Percentiles rank a stretch among this genome's conserved stretches.
These are phyloP conservation scores for Phenacoccus solenopsis DNA, from an alignment of 1,140 invertebrate species.

Conservation along the genomic window DNA sequence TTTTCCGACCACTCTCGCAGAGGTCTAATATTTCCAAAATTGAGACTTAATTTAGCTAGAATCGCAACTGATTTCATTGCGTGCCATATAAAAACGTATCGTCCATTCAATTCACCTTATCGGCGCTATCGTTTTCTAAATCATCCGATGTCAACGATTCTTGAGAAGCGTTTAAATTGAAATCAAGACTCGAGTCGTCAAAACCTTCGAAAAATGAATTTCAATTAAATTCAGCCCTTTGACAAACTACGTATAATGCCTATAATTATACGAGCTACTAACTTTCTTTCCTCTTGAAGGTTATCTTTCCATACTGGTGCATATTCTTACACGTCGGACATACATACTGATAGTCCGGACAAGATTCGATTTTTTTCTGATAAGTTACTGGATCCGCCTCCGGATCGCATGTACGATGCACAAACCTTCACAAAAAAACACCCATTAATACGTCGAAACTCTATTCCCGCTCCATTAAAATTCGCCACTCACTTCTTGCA, in stretches of 20 bases:
- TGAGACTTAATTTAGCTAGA: too few relatives aligned
- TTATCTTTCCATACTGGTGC: not conserved
- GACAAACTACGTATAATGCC: too few relatives aligned
- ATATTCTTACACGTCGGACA: conserved; percentile 68
- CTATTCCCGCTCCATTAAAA: not conserved
- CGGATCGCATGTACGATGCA: conserved; percentile 83
- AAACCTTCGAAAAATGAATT: not conserved
- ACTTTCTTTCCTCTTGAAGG: conserved; percentile 36
- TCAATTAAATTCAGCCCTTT: conserved; percentile 35
- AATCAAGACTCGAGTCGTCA: conserved; percentile 37
- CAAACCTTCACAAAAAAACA: conserved; percentile 20
- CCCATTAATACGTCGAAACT: not conserved
- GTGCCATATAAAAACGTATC: too few relatives aligned
- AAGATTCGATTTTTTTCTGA: conserved; percentile 64
- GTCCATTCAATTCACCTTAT: conserved; percentile 21
- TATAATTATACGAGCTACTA: too few relatives aligned
- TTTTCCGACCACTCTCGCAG: too few relatives aligned
- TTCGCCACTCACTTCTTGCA: conserved; percentile 57
- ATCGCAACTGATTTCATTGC: too few relatives aligned
- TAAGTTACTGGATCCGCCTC: conserved; percentile 69
- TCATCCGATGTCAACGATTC: conserved; percentile 51
- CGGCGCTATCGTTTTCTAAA: conserved; percentile 27
- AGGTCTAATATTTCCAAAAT: too few relatives aligned
- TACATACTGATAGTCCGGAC: conserved; percentile 54
- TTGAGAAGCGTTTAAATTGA: conserved; percentile 53